Conservation (phyloP, 2,113 vertebrate species). For the Puntigrus tetrazona region DNA sequence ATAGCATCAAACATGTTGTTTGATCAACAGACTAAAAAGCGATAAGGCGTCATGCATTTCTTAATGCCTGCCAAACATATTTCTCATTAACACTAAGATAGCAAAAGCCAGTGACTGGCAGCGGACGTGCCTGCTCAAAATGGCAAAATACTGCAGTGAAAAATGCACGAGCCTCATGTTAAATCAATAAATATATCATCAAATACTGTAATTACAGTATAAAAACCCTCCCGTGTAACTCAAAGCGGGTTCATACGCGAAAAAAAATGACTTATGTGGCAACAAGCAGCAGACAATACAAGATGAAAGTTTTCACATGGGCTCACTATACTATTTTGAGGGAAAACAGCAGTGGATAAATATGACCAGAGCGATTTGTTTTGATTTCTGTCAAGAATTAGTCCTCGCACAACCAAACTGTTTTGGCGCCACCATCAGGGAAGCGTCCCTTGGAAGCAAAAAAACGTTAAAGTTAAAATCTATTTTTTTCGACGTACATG, state of each 20-base stretch:
- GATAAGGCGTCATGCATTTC: background rate
- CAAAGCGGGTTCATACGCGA: no score
- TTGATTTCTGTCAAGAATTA: background rate
- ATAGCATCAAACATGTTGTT: background rate
- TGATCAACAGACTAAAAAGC: background rate
- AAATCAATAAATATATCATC: background rate
- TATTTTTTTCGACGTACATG: background rate
- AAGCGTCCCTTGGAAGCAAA: no score
- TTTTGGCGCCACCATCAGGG: background rate
- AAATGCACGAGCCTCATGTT: background rate
- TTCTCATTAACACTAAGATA: slow-evolving; percentile 14
- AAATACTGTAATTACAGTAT: background rate
- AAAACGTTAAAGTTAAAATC: background rate
- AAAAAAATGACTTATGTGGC: no score
- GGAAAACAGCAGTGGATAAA: no score
- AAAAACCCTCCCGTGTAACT: background rate
- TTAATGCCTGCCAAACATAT: background rate
- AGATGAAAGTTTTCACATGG: background rate
- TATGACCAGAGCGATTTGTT: no score
- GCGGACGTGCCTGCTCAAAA: background rate
- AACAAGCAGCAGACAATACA: background rate
- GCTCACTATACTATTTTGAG: background rate
- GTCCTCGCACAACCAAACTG: background rate
- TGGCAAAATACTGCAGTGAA: background rate
- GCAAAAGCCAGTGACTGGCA: background rate